phyloP scores from a whole-genome alignment of 1,140 invertebrate genomes.

The Nasonia vitripennis region DNA sequence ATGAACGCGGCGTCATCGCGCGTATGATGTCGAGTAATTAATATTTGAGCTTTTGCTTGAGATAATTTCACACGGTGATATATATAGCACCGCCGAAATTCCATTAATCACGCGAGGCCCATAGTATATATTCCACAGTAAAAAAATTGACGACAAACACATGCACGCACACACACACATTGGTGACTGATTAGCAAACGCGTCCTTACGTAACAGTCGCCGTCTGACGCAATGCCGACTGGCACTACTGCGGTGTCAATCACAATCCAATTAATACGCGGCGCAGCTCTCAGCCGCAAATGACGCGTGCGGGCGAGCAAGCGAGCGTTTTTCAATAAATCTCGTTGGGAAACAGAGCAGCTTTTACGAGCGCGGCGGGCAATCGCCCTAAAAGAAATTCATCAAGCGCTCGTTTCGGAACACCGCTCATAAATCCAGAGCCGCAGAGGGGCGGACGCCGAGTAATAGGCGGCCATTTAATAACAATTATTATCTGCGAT shows the following conservation, averaged over 20 bases:
- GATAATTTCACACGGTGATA: not conserved
- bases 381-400: slow-evolving; percentile 14
- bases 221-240: not conserved
- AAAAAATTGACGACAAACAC: not conserved
- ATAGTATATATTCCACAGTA: not conserved
- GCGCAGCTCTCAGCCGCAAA: not conserved
- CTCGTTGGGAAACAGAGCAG: not conserved
- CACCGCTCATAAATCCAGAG: slow-evolving; percentile 5
- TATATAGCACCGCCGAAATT: not conserved
- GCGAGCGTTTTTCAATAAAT: slow-evolving; percentile 25
- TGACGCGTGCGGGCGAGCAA: not conserved
- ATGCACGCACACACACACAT: too few relatives aligned
- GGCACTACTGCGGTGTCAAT: too few relatives aligned
- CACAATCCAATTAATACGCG: not conserved
- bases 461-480: slow-evolving; percentile 54
- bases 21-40: not conserved
- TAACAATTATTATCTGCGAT: slow-evolving; percentile 63
- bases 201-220: not conserved
- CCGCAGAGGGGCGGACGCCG: not conserved
- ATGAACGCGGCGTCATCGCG: not conserved
- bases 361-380: not conserved
- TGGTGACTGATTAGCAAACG: not conserved
- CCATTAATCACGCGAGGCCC: not conserved
- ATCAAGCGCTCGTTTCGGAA: slow-evolving; percentile 17
- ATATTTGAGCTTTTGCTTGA: slow-evolving; percentile 10